Base-by-base conservation (phyloP, 2,888 invertebrate species). In the Anticlea derivata region DNA sequence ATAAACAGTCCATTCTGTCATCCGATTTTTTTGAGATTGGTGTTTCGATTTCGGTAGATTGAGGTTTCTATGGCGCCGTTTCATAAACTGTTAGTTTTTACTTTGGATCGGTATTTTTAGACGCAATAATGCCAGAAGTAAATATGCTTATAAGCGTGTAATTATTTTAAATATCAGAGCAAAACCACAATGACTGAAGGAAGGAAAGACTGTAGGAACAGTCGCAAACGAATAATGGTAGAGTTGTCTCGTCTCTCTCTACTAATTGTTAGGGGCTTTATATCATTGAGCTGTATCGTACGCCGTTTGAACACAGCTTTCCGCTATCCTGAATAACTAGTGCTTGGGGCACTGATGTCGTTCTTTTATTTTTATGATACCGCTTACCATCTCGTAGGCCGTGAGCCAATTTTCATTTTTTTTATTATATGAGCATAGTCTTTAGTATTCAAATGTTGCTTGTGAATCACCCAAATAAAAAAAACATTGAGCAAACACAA, bases 1-100 rank as follows among this genome's bases (percentile, higher is more conserved):
- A 88, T 89, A 89, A 88, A 89, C 86, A 86, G 85, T 73, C 80
- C 79, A 82, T 89, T 84, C 84, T 86, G 89, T 84, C 86, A 89
- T 88, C 72, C 72, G 89, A 90, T 89, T 88, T 86, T 85, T 80
- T 82, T 56, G 68, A 81, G 83, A 85, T 58, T 84, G 72, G 74
- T 71, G 27, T 33, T 38, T 43, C 39, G 30, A 29, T 67, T 63
- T 66, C 61, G 82, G 83, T 87, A 77, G 78, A 73, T 70, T 61
- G 72, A 70, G 70, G 71, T 78, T 66, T 67, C 61, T 70, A 71
- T 76, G 83, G 82, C 82, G 85, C 83, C 84, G 78, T 80, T 22
- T 31, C 6, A 12, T n/a, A 10, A 8, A 5, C 20, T 23, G 5
- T 24, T 38, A 7, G 37, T 5, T 20, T 7, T 17, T 8, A 12